Percentiles rank a stretch among this genome's conserved stretches.
Evolutionary conservation across 2,797 vertebrate species (phyloP).

Genomic region (Syngnathus rostellatus): DNA sequence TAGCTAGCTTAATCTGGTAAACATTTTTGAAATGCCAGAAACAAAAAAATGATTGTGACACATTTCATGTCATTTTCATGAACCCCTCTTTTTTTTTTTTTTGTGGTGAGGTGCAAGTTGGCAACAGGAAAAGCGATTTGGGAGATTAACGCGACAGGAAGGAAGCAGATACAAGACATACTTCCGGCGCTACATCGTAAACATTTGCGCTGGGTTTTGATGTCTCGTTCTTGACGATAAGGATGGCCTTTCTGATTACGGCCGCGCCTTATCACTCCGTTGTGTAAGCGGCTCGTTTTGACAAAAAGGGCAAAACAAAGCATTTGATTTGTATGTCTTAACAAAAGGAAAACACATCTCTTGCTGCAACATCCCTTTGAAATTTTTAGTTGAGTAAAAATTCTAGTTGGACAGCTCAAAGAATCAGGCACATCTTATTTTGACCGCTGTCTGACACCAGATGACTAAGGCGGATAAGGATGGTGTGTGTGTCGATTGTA

Average conservation of each 20-base stretch:
- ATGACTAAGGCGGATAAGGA: too few relatives aligned
- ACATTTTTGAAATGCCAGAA: too few relatives aligned
- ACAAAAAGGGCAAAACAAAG: constrained; percentile 37
- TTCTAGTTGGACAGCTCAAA: too few relatives aligned
- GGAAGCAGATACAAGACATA: background rate
- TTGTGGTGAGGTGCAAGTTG: background rate
- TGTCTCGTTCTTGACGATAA: constrained; percentile 36
- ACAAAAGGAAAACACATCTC: constrained; percentile 44
- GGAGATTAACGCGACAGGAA: constrained; percentile 2
- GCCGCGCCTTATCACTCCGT: constrained; percentile 13
- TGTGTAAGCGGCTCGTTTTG: constrained; percentile 41
- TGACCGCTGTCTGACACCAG: too few relatives aligned
- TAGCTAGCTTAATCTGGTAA: too few relatives aligned
- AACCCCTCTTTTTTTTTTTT: background rate
- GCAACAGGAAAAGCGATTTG: background rate
- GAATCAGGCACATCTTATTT: too few relatives aligned
- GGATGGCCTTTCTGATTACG: constrained; percentile 35
- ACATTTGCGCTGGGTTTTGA: constrained; percentile 31
- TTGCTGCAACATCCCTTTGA: too few relatives aligned
- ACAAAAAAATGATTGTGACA: too few relatives aligned
- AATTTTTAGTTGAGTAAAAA: too few relatives aligned
- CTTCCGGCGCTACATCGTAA: background rate
- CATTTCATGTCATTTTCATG: background rate
- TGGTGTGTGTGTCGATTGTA: too few relatives aligned
- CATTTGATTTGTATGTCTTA: constrained; percentile 40